Evolutionary conservation across 2,797 vertebrate species (phyloP).

Genomic region (Buceros bicornis): DNA sequence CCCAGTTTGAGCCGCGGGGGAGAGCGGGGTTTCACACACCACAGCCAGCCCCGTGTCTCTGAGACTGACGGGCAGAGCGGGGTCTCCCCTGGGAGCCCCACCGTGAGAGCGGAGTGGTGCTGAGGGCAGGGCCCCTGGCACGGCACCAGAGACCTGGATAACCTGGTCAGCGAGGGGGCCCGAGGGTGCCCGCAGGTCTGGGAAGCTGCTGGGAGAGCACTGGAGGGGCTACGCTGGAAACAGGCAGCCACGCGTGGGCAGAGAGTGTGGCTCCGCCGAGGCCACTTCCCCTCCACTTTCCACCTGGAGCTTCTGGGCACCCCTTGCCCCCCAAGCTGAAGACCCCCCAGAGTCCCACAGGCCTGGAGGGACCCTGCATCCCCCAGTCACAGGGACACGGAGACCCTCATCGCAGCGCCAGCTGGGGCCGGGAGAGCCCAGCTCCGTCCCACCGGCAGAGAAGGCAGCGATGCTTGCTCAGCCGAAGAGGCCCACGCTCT

Average conservation of each 20-base stretch:
- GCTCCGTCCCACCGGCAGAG: neutral
- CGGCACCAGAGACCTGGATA: no score
- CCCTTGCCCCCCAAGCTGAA: rapidly evolving
- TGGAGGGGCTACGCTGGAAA: no score
- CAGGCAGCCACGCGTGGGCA: rapidly evolving
- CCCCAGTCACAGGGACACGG: neutral
- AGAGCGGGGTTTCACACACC: rapidly evolving
- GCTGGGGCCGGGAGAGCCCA: neutral
- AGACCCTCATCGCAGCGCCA: rapidly evolving
- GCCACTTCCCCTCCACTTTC: neutral
- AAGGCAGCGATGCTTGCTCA: no score
- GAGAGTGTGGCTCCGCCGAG: neutral
- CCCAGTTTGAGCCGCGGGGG: rapidly evolving
- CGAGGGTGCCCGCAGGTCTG: neutral
- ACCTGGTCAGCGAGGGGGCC: neutral
- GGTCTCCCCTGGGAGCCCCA: neutral
- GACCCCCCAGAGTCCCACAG: no score
- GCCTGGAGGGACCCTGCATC: neutral
- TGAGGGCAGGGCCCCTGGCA: rapidly evolving
- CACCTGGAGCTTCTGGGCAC: neutral
- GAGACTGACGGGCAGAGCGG: rapidly evolving
- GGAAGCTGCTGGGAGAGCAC: rapidly evolving
- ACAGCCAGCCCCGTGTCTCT: rapidly evolving
- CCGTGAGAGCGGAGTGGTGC: rapidly evolving
- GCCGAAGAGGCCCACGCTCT: neutral